A percentile compares a stretch with the other conserved stretches of the same genome.
Evolutionary conservation across 2,113 vertebrate species (phyloP).

Genomic region (human): DNA sequence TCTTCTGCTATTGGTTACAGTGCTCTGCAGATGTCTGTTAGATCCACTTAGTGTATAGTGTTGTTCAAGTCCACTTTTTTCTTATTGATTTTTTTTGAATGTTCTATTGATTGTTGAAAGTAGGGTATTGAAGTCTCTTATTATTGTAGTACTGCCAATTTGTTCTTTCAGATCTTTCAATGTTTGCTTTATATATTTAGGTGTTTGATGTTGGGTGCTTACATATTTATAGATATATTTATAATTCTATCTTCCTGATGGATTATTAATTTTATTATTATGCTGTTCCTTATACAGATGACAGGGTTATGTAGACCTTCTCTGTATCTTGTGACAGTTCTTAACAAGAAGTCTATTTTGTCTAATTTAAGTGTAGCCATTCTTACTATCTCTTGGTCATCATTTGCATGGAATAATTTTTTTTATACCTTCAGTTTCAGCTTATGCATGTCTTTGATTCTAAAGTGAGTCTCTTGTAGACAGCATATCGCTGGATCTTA

Average conservation of each 20-base stretch:
- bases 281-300: no score
- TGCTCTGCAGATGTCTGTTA: neutral
- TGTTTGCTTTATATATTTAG: neutral
- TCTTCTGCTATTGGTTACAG: neutral
- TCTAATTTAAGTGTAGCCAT: neutral
- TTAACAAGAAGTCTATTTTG: neutral
- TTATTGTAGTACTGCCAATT: neutral
- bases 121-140: neutral
- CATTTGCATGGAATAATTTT: neutral
- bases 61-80: neutral
- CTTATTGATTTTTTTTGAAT: neutral
- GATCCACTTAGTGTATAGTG: accelerated
- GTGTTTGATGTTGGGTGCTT: neutral
- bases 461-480: neutral
- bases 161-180: neutral
- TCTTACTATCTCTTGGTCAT: neutral
- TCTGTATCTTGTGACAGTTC: neutral
- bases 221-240: neutral
- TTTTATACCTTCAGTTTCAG: neutral
- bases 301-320: no score
- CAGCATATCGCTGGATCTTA: neutral
- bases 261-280: neutral
- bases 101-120: neutral
- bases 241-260: neutral
- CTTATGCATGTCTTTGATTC: neutral